Conservation (phyloP, 2,888 invertebrate genomes). For the Lepidocyrtoides sp. region DNA sequence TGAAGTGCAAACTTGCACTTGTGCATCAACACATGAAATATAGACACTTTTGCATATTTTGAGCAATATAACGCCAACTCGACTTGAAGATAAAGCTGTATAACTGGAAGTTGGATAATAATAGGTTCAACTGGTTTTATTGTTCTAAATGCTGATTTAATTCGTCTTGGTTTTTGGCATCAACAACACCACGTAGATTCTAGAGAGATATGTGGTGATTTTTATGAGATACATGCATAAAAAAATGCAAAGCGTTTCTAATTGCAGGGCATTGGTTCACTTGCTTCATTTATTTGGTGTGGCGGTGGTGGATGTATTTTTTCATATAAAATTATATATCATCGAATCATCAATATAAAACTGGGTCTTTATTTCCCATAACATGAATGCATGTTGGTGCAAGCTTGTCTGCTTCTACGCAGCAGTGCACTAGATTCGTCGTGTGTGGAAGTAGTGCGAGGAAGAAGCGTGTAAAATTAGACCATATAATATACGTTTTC, state of each 20-base stretch:
- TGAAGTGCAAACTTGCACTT: too few relatives aligned
- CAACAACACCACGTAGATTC: neutral
- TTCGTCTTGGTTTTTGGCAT: constrained; percentile 49
- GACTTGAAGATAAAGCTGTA: neutral
- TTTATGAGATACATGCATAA: neutral
- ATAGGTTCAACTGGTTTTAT: constrained; percentile 15
- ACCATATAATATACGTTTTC: neutral
- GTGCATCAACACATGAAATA: neutral
- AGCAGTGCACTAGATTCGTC: too few relatives aligned
- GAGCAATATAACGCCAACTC: neutral
- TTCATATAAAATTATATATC: too few relatives aligned
- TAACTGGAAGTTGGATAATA: constrained; percentile 30
- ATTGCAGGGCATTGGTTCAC: neutral
- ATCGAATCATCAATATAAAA: too few relatives aligned
- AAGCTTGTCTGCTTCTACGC: neutral
- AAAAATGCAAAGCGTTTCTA: neutral
- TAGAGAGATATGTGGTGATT: neutral
- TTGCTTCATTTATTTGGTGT: neutral
- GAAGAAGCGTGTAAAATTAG: neutral
- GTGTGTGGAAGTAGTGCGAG: neutral
- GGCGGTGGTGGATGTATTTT: too few relatives aligned
- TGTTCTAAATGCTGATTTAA: constrained; percentile 18
- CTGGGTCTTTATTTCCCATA: neutral
- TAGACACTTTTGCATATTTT: too few relatives aligned
- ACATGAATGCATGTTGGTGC: neutral